Evolutionary conservation across 1,140 invertebrate genomes (phyloP).

Genomic region (silkworm (Bombyx mori)): ASM3026992v2 NC_085131.1:8357001-8357500

Average conservation of each 20-base stretch:
- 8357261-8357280: constrained; percentile 68
- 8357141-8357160: too few relatives aligned
- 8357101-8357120: too few relatives aligned
- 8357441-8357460: constrained; percentile 55
- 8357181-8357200: constrained; percentile 41
- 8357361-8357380: constrained; percentile 58
- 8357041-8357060: constrained; percentile 36
- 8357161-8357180: constrained; percentile 1
- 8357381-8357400: constrained; percentile 42
- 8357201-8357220: constrained; percentile 27
- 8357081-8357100: too few relatives aligned
- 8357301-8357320: constrained; percentile 60
- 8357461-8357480: constrained; percentile 47
- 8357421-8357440: constrained; percentile 62
- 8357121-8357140: too few relatives aligned
- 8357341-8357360: constrained; percentile 63
- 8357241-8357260: constrained; percentile 47
- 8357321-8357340: constrained; percentile 61
- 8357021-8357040: constrained; percentile 51
- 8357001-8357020: constrained; percentile 20
- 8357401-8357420: constrained; percentile 46
- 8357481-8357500: constrained; percentile 45
- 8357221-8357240: constrained; percentile 31
- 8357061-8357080: constrained; percentile 11
- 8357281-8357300: constrained; percentile 65